Evolutionary conservation across 2,888 invertebrate genomes (phyloP).

Genomic region (Coenonympha glycerion): DNA sequence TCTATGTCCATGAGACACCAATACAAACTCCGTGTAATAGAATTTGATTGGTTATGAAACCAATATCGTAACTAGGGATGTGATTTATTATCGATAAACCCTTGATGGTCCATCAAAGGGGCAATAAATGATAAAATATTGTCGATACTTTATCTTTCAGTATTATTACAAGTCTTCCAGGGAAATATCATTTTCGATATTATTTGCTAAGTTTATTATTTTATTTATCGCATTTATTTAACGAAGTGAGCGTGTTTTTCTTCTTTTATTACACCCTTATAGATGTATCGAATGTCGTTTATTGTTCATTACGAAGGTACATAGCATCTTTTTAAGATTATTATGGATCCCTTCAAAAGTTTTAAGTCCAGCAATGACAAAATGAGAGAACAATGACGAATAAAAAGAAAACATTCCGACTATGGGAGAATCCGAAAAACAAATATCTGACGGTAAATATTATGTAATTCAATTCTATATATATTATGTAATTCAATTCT

Average conservation of each 20-base stretch:
- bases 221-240: background rate
- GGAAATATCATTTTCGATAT: conserved; percentile 17
- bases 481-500: too few species aligned
- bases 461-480: too few species aligned
- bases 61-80: conserved; percentile 28
- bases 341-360: too few species aligned
- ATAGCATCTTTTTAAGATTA: too few species aligned
- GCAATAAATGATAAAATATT: conserved; percentile 22
- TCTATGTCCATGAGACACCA: conserved; percentile 19
- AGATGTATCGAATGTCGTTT: too few species aligned
- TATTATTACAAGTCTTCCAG: conserved; percentile 11
- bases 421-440: too few species aligned
- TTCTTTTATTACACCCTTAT: background rate
- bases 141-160: conserved; percentile 17
- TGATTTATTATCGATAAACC: conserved; percentile 29
- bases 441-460: too few species aligned
- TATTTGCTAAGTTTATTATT: conserved; percentile 16
- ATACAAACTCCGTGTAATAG: conserved; percentile 22
- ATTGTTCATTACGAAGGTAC: too few species aligned
- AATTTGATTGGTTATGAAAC: conserved; percentile 31
- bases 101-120: conserved; percentile 25
- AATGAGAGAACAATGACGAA: too few species aligned
- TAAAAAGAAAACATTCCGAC: too few species aligned
- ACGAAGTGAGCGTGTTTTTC: background rate
- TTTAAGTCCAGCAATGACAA: too few species aligned